Conservation (phyloP, 2,888 invertebrate species). For the Plebejus argus region DNA sequence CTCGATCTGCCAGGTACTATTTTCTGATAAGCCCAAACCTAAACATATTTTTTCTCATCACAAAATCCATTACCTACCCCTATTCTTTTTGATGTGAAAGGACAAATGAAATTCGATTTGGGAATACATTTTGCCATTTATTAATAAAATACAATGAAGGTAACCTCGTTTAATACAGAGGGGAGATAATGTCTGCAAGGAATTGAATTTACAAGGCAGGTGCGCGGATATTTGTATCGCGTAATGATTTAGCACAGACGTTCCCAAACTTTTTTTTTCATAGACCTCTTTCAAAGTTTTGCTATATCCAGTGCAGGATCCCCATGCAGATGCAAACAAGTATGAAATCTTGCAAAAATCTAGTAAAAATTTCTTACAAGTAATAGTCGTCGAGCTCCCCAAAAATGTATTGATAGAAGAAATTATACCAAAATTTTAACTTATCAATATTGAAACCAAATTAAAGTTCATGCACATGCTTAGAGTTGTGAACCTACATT, state of each 20-base stretch:
- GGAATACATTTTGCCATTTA: conserved; percentile 5
- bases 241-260: neutral
- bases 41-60: neutral
- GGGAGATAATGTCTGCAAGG: conserved; percentile 15
- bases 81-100: neutral
- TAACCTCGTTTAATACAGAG: conserved; percentile 9
- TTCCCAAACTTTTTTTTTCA: neutral
- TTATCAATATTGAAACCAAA: too few relatives aligned
- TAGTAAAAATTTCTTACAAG: too few relatives aligned
- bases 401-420: too few relatives aligned
- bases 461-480: neutral
- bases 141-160: conserved; percentile 21
- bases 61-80: neutral
- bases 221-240: conserved; percentile 25
- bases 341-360: too few relatives aligned
- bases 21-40: neutral
- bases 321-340: too few relatives aligned
- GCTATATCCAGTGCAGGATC: too few relatives aligned
- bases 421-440: neutral
- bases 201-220: conserved; percentile 24
- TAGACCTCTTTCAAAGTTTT: too few relatives aligned
- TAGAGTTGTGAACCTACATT: too few relatives aligned
- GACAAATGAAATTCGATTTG: conserved; percentile 6
- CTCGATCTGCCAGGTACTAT: neutral
- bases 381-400: too few relatives aligned